Evolutionary conservation across 2,113 vertebrate genomes (phyloP).

Genomic region (Nycticryphes semicollaris): DNA sequence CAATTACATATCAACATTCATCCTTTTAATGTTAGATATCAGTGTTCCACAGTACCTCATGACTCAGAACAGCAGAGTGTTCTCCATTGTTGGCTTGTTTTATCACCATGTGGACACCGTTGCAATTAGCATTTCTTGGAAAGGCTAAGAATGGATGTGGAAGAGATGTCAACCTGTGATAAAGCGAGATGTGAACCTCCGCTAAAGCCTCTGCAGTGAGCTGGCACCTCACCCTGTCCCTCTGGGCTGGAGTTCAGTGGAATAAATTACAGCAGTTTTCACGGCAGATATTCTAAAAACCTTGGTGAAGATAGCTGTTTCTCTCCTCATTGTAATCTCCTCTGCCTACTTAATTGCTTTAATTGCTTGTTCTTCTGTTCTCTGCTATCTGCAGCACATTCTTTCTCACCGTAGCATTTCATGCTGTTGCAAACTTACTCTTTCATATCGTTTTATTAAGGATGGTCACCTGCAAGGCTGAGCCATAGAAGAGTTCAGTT

Average conservation of each 20-base stretch:
- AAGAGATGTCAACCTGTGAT: not conserved
- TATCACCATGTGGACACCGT: not conserved
- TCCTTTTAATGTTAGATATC: not conserved
- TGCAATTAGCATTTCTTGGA: not conserved
- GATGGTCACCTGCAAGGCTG: not conserved
- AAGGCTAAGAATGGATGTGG: not conserved
- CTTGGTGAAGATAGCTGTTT: not conserved
- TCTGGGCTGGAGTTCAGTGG: not conserved
- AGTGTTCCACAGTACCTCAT: not conserved
- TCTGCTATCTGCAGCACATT: not conserved
- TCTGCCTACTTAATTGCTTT: not conserved
- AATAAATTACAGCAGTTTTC: not conserved
- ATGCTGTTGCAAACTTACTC: not conserved
- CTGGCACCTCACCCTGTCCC: not conserved
- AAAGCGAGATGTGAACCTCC: not conserved
- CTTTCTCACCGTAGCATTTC: not conserved
- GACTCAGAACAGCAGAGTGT: not conserved
- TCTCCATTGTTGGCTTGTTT: not conserved
- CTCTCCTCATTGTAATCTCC: not conserved
- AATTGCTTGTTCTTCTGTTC: not conserved
- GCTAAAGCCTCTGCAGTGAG: not conserved
- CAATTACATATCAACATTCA: not conserved
- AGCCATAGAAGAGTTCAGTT: not conserved
- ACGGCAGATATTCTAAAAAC: not conserved
- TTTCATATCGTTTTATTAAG: not conserved